Base-by-base conservation (phyloP, 2,797 vertebrate genomes). In the Sciurus vulgaris region DNA sequence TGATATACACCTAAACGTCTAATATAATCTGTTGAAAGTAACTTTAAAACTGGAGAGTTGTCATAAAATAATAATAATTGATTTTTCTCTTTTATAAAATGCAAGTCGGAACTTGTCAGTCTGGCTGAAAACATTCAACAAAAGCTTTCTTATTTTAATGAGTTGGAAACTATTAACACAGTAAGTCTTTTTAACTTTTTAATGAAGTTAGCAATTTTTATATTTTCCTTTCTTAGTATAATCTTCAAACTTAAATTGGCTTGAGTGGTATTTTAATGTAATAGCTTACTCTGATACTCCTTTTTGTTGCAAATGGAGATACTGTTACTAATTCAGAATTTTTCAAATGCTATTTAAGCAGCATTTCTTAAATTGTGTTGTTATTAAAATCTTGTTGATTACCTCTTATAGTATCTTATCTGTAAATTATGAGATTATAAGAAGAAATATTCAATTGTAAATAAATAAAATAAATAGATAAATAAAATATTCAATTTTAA, bases 61-160 rank as follows among this genome's bases (percentile, higher is more conserved):
- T 65, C 72, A 59, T 77, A 61, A 95, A 83, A 97, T 65, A 38
- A 70, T 89, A 78, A 90, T 97, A n/a, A 94, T 95, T 96, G 30
- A 59, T 89, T 63, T 97, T 95, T 95, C 98, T 98, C 65, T 97
- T 95, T 95, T 97, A 94, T 95, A 96, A 97, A 95, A 97, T 76
- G 49, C 94, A 99, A 99, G 99, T 99, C 99, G 1, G 99, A 99
- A 94, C 99, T 99, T 78, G 99, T 99, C 97, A 99, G 99, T 96
- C 97, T 99, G 97, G 99, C 99, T 86, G 99, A 99, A 98, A 99
- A 98, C 98, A 99, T 99, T 97, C 99, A 99, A 97, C 99, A 99
- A 98, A 99, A 99, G 96, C 99, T 99, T 85, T 99, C 99, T 2
- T 99, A 99, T 97, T 99, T 99, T 98, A 99, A 99, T 84, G 99